Evolutionary conservation across 2,113 vertebrate species (phyloP).

Genomic region (Melanostigma gelatinosum): DNA sequence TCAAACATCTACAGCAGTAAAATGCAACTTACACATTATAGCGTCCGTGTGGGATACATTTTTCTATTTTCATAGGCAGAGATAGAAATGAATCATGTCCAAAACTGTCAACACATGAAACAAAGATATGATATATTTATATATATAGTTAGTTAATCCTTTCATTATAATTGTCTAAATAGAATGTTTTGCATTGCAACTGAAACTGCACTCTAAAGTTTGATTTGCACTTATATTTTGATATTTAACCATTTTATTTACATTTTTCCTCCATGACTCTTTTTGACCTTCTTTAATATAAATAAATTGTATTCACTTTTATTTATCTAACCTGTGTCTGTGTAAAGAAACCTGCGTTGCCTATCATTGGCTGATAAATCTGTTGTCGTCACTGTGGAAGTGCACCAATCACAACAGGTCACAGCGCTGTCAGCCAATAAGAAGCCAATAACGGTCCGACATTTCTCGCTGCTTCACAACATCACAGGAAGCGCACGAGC

Average conservation of each 20-base stretch:
- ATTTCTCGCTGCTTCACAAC: background rate
- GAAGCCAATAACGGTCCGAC: background rate
- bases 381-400: background rate
- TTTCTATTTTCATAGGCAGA: background rate
- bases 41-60: background rate
- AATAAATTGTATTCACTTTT: background rate
- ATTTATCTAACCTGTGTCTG: background rate
- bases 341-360: background rate
- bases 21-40: no score
- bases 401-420: constrained; percentile 55
- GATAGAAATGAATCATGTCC: no score
- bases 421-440: constrained; percentile 63
- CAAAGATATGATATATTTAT: background rate
- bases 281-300: background rate
- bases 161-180: background rate
- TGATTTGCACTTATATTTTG: background rate
- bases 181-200: background rate
- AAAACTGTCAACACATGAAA: background rate
- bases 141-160: background rate
- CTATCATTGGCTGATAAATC: background rate
- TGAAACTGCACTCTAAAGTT: no score
- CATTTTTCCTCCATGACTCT: background rate
- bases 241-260: background rate
- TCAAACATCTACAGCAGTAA: no score
- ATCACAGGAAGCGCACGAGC: constrained; percentile 47